These are phyloP conservation scores for Cyrtodaria siliqua DNA, from an alignment of 2,888 invertebrate species.

Conservation along the genomic window DNA sequence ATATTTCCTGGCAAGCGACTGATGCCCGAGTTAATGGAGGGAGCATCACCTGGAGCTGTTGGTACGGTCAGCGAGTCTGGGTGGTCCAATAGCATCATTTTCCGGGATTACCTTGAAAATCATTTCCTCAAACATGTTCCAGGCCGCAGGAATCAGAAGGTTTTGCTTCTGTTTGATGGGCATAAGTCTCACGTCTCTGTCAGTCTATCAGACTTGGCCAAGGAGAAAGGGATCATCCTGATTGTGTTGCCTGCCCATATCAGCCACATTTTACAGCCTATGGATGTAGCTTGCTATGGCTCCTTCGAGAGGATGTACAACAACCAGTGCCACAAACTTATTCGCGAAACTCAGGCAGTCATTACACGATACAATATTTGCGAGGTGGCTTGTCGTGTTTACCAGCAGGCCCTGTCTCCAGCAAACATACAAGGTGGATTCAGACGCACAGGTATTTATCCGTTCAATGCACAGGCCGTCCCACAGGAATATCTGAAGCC, in stretches of 20 bases:
- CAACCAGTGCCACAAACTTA: slow-evolving; percentile 35
- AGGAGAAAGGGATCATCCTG: slow-evolving; percentile 16
- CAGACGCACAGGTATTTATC: too few species aligned
- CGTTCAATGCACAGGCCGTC: too few species aligned
- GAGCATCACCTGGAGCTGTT: slow-evolving; percentile 29
- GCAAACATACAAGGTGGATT: too few species aligned
- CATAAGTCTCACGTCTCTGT: slow-evolving; percentile 36
- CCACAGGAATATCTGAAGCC: too few species aligned
- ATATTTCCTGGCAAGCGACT: slow-evolving; percentile 51
- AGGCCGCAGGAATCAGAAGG: slow-evolving; percentile 10
- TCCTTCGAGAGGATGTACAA: slow-evolving; percentile 47
- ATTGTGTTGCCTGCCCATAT: slow-evolving; percentile 42
- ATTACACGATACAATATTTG: slow-evolving; percentile 35
- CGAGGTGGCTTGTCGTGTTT: slow-evolving; percentile 34
- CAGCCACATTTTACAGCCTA: slow-evolving; percentile 41
- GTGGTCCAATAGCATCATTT: slow-evolving; percentile 45
- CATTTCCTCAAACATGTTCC: slow-evolving; percentile 50
- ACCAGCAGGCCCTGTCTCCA: too few species aligned
- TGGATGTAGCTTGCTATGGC: slow-evolving; percentile 48
- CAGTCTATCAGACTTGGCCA: slow-evolving; percentile 35
- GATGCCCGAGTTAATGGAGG: slow-evolving; percentile 21
- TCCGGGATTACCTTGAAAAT: slow-evolving; percentile 37
- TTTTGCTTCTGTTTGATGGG: slow-evolving; percentile 32
- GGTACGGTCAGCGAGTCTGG: slow-evolving; percentile 20
- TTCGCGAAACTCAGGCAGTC: slow-evolving; percentile 7